phyloP scores from a whole-genome alignment of 2,888 invertebrate species.

The Brenthis ino region DNA sequence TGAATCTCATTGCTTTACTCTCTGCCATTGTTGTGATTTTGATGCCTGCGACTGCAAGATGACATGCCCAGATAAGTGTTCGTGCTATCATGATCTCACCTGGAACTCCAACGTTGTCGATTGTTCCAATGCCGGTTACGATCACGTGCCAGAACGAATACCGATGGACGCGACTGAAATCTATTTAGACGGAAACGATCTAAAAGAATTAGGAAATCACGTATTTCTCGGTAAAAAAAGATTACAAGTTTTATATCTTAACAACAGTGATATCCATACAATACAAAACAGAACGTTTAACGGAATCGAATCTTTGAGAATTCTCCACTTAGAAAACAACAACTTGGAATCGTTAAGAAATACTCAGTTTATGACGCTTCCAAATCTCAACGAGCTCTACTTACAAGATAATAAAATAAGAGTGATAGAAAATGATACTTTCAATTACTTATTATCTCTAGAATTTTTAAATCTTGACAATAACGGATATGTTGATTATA shows the following conservation, averaged over 20 bases:
- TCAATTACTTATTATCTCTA: constrained; percentile 87
- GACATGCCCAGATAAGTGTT: constrained; percentile 93
- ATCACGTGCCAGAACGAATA: constrained; percentile 88
- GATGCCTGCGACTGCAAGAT: constrained; percentile 96
- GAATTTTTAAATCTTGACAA: constrained; percentile 89
- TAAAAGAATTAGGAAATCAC: constrained; percentile 90
- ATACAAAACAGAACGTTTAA: constrained; percentile 92
- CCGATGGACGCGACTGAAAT: constrained; percentile 96
- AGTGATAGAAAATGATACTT: constrained; percentile 88
- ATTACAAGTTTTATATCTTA: constrained; percentile 88
- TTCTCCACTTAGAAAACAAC: constrained; percentile 90
- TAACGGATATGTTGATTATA: constrained; percentile 89
- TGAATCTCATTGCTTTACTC: constrained; percentile 90
- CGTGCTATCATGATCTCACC: constrained; percentile 93
- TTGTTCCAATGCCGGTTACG: constrained; percentile 89
- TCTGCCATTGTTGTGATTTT: constrained; percentile 95
- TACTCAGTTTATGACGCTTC: constrained; percentile 89
- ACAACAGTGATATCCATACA: constrained; percentile 88
- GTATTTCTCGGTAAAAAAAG: constrained; percentile 93
- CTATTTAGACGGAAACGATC: constrained; percentile 91
- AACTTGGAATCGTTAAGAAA: constrained; percentile 87
- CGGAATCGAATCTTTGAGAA: constrained; percentile 87
- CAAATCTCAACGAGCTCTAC: constrained; percentile 88
- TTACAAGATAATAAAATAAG: constrained; percentile 89
- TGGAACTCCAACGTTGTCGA: constrained; percentile 93